Percentiles rank a stretch among this genome's conserved stretches.
Evolutionary conservation across 2,797 vertebrate species (phyloP).

Genomic region (Neopelma chrysocephalum): DNA sequence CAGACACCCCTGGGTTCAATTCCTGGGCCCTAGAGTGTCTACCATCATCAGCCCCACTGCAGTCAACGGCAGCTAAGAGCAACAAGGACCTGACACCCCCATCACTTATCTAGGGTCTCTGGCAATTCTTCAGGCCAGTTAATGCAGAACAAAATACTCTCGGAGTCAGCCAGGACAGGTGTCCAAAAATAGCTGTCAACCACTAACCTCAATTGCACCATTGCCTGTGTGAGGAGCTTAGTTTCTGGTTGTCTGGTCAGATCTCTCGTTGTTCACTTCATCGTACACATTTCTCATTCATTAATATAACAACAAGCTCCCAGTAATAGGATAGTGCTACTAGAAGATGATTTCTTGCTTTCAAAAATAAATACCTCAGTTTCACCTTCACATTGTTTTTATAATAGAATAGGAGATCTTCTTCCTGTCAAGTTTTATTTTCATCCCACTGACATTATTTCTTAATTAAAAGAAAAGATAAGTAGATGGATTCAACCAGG

Average conservation of each 20-base stretch:
- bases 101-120: conserved; percentile 25
- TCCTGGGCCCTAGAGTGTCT: not conserved
- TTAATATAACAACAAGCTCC: conserved; percentile 51
- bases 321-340: conserved; percentile 17
- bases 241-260: conserved; percentile 20
- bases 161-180: conserved; percentile 31
- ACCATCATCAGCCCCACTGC: accelerated
- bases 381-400: conserved; percentile 46
- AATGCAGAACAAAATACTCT: conserved; percentile 40
- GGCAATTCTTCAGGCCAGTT: conserved; percentile 44
- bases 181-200: conserved; percentile 45
- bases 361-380: conserved; percentile 45
- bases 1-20: not conserved
- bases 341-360: conserved; percentile 51
- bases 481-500: conserved; percentile 53
- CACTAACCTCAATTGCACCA: conserved; percentile 34
- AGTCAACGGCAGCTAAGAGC: not conserved
- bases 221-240: not conserved
- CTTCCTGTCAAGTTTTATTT: conserved; percentile 57
- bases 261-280: conserved; percentile 26
- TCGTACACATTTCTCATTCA: conserved; percentile 30
- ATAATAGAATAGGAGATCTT: conserved; percentile 25
- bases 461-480: conserved; percentile 72
- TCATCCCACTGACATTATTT: conserved; percentile 60
- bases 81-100: not conserved